phyloP scores from a whole-genome alignment of 2,797 vertebrate genomes.

The Mycteria americana region DNA sequence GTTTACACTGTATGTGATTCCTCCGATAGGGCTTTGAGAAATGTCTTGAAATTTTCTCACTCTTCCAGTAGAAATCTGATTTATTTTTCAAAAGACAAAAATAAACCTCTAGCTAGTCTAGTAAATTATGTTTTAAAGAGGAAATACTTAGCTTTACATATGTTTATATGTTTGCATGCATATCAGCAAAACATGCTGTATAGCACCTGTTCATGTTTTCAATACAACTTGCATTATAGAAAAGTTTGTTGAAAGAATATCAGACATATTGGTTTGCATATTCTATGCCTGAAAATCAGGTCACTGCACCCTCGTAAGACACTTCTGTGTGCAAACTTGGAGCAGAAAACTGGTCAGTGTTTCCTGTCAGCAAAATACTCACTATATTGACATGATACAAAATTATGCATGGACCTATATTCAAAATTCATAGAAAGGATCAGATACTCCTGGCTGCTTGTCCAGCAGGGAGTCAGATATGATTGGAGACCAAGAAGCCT shows the following conservation, averaged over 20 bases:
- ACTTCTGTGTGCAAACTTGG: not conserved
- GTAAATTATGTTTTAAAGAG: not conserved
- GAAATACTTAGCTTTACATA: not conserved
- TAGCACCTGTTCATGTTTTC: not conserved
- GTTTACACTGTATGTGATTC: not conserved
- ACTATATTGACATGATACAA: not conserved
- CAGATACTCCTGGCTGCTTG: not conserved
- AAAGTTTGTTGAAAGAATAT: not conserved
- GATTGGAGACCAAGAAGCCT: not conserved
- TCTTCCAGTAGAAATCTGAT: not conserved
- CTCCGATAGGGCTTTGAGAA: not conserved
- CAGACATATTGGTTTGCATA: not conserved
- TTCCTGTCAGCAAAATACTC: not conserved
- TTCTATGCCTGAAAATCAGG: not conserved
- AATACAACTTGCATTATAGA: not conserved
- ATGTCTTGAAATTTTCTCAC: not conserved
- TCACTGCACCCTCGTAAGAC: not conserved
- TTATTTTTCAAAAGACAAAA: not conserved
- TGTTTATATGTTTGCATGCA: not conserved
- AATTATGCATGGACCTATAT: not conserved
- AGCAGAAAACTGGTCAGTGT: not conserved
- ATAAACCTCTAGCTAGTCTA: not conserved
- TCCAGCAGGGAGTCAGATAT: not conserved
- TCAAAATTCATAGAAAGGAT: not conserved
- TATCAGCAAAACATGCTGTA: not conserved